phyloP scores from a whole-genome alignment of 2,113 vertebrate species.

The Ailuropoda melanoleuca region DNA sequence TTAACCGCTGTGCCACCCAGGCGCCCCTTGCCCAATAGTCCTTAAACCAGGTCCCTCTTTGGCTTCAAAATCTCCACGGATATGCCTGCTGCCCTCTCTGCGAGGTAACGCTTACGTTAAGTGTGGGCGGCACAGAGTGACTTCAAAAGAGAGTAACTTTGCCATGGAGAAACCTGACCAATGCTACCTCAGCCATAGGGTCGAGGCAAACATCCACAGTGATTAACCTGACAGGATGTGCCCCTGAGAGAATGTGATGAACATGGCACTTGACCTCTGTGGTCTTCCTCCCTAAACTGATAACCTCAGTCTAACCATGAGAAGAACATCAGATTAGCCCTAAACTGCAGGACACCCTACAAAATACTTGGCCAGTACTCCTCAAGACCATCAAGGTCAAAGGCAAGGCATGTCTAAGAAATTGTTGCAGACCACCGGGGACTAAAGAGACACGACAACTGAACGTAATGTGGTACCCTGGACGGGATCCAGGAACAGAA shows the following conservation, averaged over 20 bases:
- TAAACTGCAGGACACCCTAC: not conserved
- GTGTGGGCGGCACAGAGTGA: not conserved
- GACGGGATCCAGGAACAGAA: not conserved
- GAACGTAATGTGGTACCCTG: not conserved
- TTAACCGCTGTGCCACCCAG: too few relatives aligned
- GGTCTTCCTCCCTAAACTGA: not conserved
- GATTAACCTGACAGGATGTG: not conserved
- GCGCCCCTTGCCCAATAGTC: too few relatives aligned
- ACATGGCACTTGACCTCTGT: fast-evolving
- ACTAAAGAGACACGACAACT: not conserved
- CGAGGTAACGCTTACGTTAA: not conserved
- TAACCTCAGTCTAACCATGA: not conserved
- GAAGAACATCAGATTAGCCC: not conserved
- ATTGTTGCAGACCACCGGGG: not conserved
- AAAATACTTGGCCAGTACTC: not conserved
- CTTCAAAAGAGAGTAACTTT: not conserved
- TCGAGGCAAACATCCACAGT: not conserved
- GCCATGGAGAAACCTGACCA: not conserved
- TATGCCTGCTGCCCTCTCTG: not conserved
- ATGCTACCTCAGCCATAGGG: not conserved
- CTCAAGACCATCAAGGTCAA: not conserved
- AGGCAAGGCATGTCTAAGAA: not conserved
- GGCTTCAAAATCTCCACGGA: not conserved
- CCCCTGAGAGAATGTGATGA: not conserved
- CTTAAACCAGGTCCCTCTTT: not conserved